Evolutionary conservation across 2,113 vertebrate species (phyloP), one percentile per base, ranked within the genome.

Genomic region (Menura novaehollandiae): DNA sequence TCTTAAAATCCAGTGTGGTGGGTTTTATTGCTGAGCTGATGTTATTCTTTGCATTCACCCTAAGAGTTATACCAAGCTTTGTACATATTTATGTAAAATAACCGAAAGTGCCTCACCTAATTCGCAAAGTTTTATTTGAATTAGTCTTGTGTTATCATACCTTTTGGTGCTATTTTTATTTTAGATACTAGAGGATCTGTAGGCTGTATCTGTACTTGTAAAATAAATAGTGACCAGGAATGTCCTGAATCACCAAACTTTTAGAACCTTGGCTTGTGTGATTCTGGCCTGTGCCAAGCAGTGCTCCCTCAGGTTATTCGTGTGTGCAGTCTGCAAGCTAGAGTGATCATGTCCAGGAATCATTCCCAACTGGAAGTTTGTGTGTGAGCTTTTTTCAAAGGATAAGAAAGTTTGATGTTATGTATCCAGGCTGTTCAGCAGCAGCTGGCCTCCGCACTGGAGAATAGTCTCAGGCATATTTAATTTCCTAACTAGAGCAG

Each of bases 261-360:
- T 55, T 37, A 15, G 13, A 43, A n/a, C 1, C 66, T 13, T 7
- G n/a, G 4, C 15, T 47, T 75, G 6, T 87, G n/a, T 58, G 11
- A 32, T 43, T 83, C 63, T 67, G 20, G 15, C 9, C 33, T 39
- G 22, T 39, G 39, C 39, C 39, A 41, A 41, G 39, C 39, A 41
- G 39, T 41, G 39, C 39, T 41, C 27, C 20, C 56, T 52, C 32
- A 10, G 32, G 16, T 37, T n/a, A 44, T 58, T 58, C 0, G 0
- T 49, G 13, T 15, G 16, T 18, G 7, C 12, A 37, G 26, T 21
- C 46, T 75, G 8, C 0, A 4, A 67, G 12, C 9, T 30, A 11
- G 12, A 35, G 18, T 7, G 8, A 53, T 59, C 1, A 1, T 53
- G 75, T 87, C 52, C 58, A 80, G 67, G 37, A 87, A 53, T 44